Evolutionary conservation across 2,113 vertebrate species (phyloP).

Genomic region (Nansenia antarctica): DNA sequence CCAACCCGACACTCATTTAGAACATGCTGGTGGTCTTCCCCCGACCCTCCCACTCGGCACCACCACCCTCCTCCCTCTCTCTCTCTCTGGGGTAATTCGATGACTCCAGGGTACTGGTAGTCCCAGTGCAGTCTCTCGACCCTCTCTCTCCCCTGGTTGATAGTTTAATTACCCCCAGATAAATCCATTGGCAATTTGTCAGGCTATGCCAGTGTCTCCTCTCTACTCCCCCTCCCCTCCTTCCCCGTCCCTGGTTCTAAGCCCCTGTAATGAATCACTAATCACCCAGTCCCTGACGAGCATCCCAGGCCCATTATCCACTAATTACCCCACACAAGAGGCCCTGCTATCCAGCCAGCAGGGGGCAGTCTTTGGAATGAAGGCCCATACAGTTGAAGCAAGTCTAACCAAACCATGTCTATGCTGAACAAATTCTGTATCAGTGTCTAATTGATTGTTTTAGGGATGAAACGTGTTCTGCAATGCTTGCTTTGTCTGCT

Average conservation of each 20-base stretch:
- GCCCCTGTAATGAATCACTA: slow-evolving; percentile 78
- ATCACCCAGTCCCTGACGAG: slow-evolving; percentile 70
- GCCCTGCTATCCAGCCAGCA: slow-evolving; percentile 48
- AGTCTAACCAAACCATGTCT: neutral
- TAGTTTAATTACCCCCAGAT: slow-evolving; percentile 68
- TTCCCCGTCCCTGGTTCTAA: slow-evolving; percentile 58
- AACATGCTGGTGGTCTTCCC: neutral
- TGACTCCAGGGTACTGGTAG: slow-evolving; percentile 38
- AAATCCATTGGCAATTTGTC: slow-evolving; percentile 73
- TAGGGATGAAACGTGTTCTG: neutral
- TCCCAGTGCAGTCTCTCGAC: slow-evolving; percentile 14
- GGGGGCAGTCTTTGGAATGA: slow-evolving; percentile 51
- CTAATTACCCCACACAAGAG: slow-evolving; percentile 70
- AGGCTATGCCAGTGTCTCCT: slow-evolving; percentile 50
- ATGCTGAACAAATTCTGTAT: neutral
- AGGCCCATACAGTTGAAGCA: slow-evolving; percentile 1
- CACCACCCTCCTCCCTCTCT: neutral
- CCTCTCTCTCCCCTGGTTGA: slow-evolving; percentile 51
- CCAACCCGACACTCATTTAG: neutral
- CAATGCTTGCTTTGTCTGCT: neutral
- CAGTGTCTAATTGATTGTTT: neutral
- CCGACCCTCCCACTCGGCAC: neutral
- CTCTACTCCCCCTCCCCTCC: slow-evolving; percentile 17
- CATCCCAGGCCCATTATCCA: slow-evolving; percentile 70
- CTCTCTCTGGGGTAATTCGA: slow-evolving; percentile 6